phyloP scores from a whole-genome alignment of 2,797 vertebrate species.

The Platalea minor region DNA sequence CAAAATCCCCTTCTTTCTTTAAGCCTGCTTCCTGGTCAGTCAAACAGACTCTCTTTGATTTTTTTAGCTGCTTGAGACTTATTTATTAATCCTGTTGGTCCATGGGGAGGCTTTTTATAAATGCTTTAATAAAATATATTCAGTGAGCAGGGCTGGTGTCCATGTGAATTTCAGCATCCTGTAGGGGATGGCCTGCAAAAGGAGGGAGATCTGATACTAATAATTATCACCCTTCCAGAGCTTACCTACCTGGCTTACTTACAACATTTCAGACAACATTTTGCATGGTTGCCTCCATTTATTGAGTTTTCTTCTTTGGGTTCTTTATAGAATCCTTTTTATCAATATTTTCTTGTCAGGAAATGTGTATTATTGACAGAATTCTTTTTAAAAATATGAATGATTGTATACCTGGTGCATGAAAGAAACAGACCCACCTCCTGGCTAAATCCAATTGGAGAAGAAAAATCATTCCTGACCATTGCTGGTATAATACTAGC shows the following conservation, averaged over 20 bases:
- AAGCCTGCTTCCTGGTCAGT: background rate
- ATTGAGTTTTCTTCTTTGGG: background rate
- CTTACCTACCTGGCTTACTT: background rate
- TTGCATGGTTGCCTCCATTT: background rate
- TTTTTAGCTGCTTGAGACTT: background rate
- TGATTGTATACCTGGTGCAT: background rate
- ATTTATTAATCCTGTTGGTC: background rate
- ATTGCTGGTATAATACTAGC: background rate
- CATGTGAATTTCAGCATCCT: background rate
- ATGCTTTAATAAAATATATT: background rate
- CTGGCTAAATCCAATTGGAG: background rate
- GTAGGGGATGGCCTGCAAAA: background rate
- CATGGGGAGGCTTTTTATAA: background rate
- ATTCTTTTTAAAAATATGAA: background rate
- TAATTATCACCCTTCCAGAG: background rate
- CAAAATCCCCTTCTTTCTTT: background rate
- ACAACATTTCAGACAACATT: background rate
- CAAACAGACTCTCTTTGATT: background rate
- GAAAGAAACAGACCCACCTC: background rate
- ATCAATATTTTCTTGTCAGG: background rate
- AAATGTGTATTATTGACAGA: background rate
- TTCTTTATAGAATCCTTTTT: background rate
- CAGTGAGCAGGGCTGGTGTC: background rate
- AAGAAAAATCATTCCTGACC: background rate
- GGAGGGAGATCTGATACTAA: background rate